A percentile compares a stretch with the other conserved stretches of the same genome.
Evolutionary conservation across 2,888 invertebrate species (phyloP).

Genomic region (Coleophora deauratella): DNA sequence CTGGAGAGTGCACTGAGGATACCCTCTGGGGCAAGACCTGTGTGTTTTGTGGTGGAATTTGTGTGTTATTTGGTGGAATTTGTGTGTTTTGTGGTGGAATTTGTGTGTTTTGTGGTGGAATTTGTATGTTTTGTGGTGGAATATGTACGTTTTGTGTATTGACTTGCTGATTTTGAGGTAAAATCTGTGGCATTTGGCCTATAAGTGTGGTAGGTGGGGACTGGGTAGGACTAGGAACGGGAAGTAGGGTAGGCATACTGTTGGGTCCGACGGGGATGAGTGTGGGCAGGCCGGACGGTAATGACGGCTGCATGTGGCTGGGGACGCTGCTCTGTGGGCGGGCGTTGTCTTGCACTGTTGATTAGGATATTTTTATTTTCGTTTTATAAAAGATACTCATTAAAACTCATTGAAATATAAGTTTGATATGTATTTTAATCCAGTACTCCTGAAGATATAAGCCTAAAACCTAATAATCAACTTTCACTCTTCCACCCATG

Average conservation of each 20-base stretch:
- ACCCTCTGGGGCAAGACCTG: background rate
- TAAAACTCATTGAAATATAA: too few relatives aligned
- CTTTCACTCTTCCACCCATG: too few relatives aligned
- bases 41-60: background rate
- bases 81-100: constrained; percentile 17
- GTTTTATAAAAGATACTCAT: too few relatives aligned
- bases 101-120: constrained; percentile 22
- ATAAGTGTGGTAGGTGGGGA: too few relatives aligned
- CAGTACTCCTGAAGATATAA: too few relatives aligned
- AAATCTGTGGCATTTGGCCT: too few relatives aligned
- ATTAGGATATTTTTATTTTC: constrained; percentile 4
- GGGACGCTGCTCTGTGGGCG: constrained; percentile 32
- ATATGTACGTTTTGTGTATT: background rate
- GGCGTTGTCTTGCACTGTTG: constrained; percentile 48
- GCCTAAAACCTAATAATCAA: too few relatives aligned
- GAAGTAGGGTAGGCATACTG: constrained; percentile 34
- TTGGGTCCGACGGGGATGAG: constrained; percentile 37
- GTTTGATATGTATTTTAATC: too few relatives aligned
- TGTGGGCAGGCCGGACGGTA: constrained; percentile 40
- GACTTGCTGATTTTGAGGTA: too few relatives aligned
- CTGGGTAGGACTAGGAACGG: constrained; percentile 13
- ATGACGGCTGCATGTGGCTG: constrained; percentile 39
- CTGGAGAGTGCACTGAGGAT: constrained; percentile 27
- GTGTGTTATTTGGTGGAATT: background rate
- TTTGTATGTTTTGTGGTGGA: constrained; percentile 5